Conservation (phyloP, 2,797 vertebrate genomes). For the Xiphophorus birchmanni region DNA sequence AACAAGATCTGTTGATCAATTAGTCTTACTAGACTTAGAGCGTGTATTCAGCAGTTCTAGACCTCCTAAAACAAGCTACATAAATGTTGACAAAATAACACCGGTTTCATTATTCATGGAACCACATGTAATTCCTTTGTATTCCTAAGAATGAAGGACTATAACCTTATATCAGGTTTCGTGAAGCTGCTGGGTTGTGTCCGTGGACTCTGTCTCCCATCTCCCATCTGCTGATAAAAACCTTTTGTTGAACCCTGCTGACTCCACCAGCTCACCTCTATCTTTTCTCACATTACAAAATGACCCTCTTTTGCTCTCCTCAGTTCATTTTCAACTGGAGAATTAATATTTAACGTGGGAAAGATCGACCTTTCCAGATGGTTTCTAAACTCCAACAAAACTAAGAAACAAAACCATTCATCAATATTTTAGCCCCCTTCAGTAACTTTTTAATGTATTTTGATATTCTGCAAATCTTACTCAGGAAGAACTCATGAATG, state of each 20-base stretch:
- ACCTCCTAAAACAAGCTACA: conserved; percentile 63
- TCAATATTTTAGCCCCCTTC: conserved; percentile 71
- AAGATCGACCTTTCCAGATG: conserved; percentile 63
- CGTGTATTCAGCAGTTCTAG: conserved; percentile 22
- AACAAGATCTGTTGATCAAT: conserved; percentile 42
- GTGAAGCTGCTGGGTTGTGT: conserved; percentile 59
- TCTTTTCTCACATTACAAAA: conserved; percentile 69
- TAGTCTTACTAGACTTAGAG: conserved; percentile 32
- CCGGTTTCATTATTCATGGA: conserved; percentile 74
- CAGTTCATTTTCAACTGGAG: conserved; percentile 59
- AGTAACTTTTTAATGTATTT: conserved; percentile 37
- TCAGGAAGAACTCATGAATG: conserved; percentile 44
- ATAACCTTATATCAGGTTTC: conserved; percentile 70
- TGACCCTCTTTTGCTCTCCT: conserved; percentile 61
- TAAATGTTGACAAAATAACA: conserved; percentile 67
- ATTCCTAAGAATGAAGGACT: conserved; percentile 35
- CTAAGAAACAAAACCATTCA: conserved; percentile 66
- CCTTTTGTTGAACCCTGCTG: conserved; percentile 66
- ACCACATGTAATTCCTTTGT: conserved; percentile 72
- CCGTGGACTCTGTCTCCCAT: conserved; percentile 66
- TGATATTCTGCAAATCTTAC: conserved; percentile 49
- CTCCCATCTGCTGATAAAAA: conserved; percentile 77
- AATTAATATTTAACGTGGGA: conserved; percentile 76
- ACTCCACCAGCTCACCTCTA: conserved; percentile 2
- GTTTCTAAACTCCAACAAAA: conserved; percentile 64